Conservation (phyloP, 2,113 vertebrate genomes). For the Lepus timidus region DNA sequence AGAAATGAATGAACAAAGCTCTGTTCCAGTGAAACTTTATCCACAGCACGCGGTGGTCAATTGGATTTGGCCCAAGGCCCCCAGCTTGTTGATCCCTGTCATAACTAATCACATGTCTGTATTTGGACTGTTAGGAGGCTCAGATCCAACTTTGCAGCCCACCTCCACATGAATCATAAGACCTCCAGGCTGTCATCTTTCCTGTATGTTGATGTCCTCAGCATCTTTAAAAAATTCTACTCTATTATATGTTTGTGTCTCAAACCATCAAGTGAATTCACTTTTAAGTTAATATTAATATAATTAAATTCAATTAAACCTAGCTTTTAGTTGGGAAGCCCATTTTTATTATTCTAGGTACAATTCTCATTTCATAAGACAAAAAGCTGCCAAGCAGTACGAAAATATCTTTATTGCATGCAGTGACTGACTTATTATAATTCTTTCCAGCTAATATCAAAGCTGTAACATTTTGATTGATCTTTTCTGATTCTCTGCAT, state of each 20-base stretch:
- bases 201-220: neutral
- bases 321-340: neutral
- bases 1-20: neutral
- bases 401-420: neutral
- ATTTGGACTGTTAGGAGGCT: neutral
- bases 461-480: neutral
- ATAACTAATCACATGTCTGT: neutral
- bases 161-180: neutral
- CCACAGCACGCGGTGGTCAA: neutral
- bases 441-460: neutral
- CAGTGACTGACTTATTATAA: neutral
- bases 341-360: neutral
- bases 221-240: neutral
- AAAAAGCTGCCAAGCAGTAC: neutral
- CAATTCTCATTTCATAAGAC: neutral
- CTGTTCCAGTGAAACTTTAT: neutral
- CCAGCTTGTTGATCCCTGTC: neutral
- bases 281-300: constrained; percentile 8
- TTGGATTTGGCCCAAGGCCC: neutral
- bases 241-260: neutral
- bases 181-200: neutral
- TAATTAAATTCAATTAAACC: neutral
- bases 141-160: neutral
- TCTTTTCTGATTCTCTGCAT: neutral
- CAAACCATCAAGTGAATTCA: neutral